These are phyloP conservation scores for Lophochroa leadbeateri DNA, from an alignment of 2,113 vertebrate species.

Conservation along the genomic window DNA sequence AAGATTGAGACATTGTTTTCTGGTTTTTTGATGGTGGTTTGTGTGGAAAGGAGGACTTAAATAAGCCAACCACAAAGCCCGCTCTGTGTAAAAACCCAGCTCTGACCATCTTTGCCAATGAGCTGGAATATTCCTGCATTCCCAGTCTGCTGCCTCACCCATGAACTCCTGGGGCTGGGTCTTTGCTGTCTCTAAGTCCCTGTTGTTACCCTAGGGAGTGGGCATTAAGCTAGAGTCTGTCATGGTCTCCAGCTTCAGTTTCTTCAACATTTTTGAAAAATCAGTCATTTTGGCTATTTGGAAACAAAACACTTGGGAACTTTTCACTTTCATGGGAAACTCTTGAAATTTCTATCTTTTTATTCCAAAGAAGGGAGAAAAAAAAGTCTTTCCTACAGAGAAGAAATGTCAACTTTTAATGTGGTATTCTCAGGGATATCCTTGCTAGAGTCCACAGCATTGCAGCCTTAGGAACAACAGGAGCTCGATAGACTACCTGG, in stretches of 20 bases:
- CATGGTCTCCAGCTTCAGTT: neutral
- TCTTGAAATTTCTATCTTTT: neutral
- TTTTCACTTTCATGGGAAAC: neutral
- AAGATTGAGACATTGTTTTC: neutral
- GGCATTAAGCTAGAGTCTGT: neutral
- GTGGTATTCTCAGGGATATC: neutral
- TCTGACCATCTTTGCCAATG: neutral
- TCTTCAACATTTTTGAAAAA: neutral
- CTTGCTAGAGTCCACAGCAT: neutral
- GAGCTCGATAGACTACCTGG: neutral
- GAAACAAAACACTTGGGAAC: neutral
- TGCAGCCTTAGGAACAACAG: neutral
- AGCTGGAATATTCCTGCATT: neutral
- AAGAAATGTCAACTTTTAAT: neutral
- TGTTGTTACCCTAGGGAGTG: neutral
- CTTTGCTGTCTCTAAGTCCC: neutral
- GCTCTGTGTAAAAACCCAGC: neutral
- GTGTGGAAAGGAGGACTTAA: neutral
- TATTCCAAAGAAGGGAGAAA: neutral
- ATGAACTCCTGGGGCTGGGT: fast-evolving
- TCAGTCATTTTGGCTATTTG: neutral
- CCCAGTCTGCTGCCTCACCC: neutral
- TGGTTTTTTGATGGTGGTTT: neutral
- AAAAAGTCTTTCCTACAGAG: neutral
- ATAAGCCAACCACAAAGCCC: neutral